These are phyloP conservation scores for Rambutsinella grinnellia DNA, from an alignment of 2,888 invertebrate genomes.

Conservation along the genomic window DNA sequence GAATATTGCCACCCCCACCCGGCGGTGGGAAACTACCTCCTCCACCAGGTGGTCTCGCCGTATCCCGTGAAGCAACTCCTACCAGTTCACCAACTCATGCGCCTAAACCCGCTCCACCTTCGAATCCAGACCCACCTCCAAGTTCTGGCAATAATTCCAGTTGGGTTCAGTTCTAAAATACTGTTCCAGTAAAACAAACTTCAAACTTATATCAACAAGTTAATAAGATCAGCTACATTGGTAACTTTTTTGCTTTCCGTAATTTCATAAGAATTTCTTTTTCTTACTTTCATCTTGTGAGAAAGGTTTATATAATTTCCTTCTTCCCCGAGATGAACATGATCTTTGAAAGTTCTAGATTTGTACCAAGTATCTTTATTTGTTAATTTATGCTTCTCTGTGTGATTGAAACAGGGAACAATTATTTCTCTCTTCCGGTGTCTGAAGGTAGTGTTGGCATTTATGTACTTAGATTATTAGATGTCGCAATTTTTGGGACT, in stretches of 20 bases:
- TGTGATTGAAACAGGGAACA: neutral
- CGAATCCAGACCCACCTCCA: slow-evolving; percentile 48
- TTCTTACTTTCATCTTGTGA: neutral
- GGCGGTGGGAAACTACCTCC: slow-evolving; percentile 79
- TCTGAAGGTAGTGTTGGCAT: neutral
- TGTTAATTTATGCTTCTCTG: neutral
- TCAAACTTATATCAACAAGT: neutral
- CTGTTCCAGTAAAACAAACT: neutral
- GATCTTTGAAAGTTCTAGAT: neutral
- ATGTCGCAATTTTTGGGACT: slow-evolving; percentile 20
- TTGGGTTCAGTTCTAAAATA: slow-evolving; percentile 67
- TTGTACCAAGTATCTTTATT: no score
- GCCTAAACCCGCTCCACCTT: slow-evolving; percentile 44
- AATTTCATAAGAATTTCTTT: slow-evolving; percentile 7
- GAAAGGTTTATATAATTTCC: no score
- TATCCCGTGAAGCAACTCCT: slow-evolving; percentile 74
- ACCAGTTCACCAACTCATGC: slow-evolving; percentile 67
- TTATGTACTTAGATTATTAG: slow-evolving; percentile 32
- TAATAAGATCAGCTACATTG: neutral
- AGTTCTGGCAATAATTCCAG: slow-evolving; percentile 61
- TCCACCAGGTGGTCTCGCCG: slow-evolving; percentile 76
- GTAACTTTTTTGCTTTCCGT: neutral
- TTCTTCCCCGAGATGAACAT: neutral
- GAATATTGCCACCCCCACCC: slow-evolving; percentile 85
- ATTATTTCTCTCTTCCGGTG: neutral